Conservation (phyloP, 1,140 invertebrate species). For the Drosophila takahashii region DNA sequence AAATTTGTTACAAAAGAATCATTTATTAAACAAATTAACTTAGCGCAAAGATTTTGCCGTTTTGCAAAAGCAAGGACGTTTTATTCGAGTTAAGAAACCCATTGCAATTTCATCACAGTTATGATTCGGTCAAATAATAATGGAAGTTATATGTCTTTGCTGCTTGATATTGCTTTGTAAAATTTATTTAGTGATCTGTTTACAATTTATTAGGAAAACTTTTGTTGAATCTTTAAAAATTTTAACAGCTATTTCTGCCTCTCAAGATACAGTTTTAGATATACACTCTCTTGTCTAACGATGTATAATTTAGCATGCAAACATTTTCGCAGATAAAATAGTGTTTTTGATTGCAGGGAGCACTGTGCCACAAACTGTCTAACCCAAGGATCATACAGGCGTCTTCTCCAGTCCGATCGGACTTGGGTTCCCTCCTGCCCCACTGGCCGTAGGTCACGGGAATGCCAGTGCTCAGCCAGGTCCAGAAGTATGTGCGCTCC, state of each 20-base stretch:
- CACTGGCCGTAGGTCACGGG: constrained; percentile 58
- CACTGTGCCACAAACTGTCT: constrained; percentile 53
- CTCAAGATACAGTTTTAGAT: neutral
- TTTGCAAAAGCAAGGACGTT: too few species aligned
- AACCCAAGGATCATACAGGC: constrained; percentile 40
- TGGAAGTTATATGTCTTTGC: neutral
- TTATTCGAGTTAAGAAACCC: too few species aligned
- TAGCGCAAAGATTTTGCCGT: too few species aligned
- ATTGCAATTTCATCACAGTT: too few species aligned
- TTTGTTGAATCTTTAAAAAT: neutral
- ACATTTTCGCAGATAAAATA: constrained; percentile 56
- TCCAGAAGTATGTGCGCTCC: constrained; percentile 30
- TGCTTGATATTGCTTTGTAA: neutral
- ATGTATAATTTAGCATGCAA: constrained; percentile 19
- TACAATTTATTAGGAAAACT: neutral
- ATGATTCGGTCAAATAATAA: neutral
- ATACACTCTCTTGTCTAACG: constrained; percentile 17
- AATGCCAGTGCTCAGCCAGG: constrained; percentile 49
- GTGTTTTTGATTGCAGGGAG: constrained; percentile 24
- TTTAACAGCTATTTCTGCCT: neutral
- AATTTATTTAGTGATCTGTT: neutral
- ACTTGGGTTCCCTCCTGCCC: constrained; percentile 28
- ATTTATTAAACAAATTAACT: too few species aligned
- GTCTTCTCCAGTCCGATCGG: neutral
- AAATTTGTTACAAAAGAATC: too few species aligned